A percentile compares a stretch with the other conserved stretches of the same genome.
Evolutionary conservation across 2,797 vertebrate genomes (phyloP).

Genomic region (Cheirogaleus major): DNA sequence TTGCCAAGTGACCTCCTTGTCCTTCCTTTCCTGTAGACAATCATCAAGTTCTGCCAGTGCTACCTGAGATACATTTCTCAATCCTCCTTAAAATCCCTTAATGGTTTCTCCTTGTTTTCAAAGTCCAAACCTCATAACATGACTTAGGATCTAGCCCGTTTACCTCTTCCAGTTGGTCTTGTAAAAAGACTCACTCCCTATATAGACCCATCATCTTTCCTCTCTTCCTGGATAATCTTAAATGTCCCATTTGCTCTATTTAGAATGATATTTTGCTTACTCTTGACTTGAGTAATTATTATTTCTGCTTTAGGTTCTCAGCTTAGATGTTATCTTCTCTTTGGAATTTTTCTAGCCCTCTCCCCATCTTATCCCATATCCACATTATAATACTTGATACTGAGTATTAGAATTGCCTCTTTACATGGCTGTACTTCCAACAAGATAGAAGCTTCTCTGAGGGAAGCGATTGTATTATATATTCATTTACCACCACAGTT

Average conservation of each 20-base stretch:
- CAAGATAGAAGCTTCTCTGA: background rate
- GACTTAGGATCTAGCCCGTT: background rate
- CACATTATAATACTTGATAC: background rate
- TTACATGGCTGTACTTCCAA: background rate
- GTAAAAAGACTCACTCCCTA: background rate
- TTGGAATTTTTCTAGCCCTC: background rate
- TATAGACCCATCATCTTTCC: background rate
- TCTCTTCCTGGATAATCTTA: background rate
- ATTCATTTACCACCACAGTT: background rate
- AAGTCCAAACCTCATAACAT: background rate
- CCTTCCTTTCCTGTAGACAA: background rate
- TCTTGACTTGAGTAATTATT: background rate
- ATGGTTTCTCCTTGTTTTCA: background rate
- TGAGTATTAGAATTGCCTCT: background rate
- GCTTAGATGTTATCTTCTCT: background rate
- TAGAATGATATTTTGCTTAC: background rate
- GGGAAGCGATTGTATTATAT: background rate
- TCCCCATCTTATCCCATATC: background rate
- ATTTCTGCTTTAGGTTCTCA: background rate
- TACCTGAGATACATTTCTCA: background rate
- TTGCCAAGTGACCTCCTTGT: background rate
- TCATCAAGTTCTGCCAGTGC: background rate
- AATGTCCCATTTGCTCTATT: background rate
- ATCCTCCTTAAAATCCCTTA: background rate
- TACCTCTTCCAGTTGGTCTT: background rate